Evolutionary conservation across 2,797 vertebrate genomes (phyloP).

Genomic region (Fistularia commersonii): DNA sequence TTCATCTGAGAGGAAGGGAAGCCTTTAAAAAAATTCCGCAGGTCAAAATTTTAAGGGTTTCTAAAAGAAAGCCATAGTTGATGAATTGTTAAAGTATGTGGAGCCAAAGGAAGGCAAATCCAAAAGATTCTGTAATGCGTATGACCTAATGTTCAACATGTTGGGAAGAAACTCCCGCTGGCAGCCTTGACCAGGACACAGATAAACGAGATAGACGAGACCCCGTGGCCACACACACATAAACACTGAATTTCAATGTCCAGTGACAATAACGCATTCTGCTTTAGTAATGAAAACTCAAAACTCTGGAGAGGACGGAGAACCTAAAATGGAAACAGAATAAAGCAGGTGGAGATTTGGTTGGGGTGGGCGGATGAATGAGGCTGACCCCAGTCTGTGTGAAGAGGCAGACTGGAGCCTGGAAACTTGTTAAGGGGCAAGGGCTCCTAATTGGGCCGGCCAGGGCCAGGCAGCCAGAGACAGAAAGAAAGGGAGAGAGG

Average conservation of each 20-base stretch:
- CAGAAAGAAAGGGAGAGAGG: constrained; percentile 59
- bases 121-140: too few species aligned
- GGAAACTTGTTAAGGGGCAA: constrained; percentile 84
- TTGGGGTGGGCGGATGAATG: constrained; percentile 9
- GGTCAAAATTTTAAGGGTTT: constrained; percentile 8
- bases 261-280: not conserved
- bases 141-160: too few species aligned
- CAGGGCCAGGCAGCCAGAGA: constrained; percentile 82
- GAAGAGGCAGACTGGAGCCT: constrained; percentile 77
- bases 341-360: constrained; percentile 36
- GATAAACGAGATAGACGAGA: too few species aligned
- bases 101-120: not conserved
- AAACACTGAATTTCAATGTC: too few species aligned
- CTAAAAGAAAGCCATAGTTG: not conserved
- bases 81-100: constrained; percentile 3
- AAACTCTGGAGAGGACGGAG: constrained; percentile 18
- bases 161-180: too few species aligned
- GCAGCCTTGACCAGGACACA: too few species aligned
- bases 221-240: too few species aligned
- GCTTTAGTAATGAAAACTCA: constrained; percentile 3
- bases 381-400: constrained; percentile 45
- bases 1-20: constrained; percentile 8
- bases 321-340: constrained; percentile 25
- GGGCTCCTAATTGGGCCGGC: constrained; percentile 92
- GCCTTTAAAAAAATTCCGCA: constrained; percentile 21